phyloP scores from a whole-genome alignment of 2,888 invertebrate genomes.

The Sinohyriopsis cumingii region DNA sequence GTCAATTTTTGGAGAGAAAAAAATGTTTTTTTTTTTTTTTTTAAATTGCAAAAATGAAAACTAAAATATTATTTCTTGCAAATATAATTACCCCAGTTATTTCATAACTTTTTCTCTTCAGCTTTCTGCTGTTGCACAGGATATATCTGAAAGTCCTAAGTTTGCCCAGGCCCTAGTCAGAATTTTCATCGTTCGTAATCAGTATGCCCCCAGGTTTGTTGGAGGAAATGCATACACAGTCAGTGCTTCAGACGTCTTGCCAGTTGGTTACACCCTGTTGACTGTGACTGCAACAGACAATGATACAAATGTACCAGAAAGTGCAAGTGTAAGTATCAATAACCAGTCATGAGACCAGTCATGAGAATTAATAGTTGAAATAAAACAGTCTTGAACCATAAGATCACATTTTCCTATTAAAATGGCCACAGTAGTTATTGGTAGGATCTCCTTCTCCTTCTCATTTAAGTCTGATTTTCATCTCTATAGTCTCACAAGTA shows the following conservation, averaged over 20 bases:
- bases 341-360: not conserved
- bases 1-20: too few species aligned
- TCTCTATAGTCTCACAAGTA: too few species aligned
- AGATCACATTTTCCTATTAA: not conserved
- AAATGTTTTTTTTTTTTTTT: too few species aligned
- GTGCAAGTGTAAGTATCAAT: conserved; percentile 29
- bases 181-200: conserved; percentile 41
- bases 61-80: too few species aligned
- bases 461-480: too few species aligned
- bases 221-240: conserved; percentile 6
- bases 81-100: too few species aligned
- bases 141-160: conserved; percentile 36
- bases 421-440: too few species aligned
- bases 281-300: conserved; percentile 32
- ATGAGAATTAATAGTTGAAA: not conserved
- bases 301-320: conserved; percentile 25
- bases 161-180: conserved; percentile 25
- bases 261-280: conserved; percentile 11
- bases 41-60: too few species aligned
- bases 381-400: not conserved
- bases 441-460: too few species aligned
- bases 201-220: conserved; percentile 28
- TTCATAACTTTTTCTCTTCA: conserved; percentile 9
- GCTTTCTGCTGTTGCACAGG: conserved; percentile 37
- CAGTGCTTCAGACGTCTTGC: conserved; percentile 17